Conservation (phyloP, 2,888 invertebrate species). For the Rhagophthalmus giganteus region DNA sequence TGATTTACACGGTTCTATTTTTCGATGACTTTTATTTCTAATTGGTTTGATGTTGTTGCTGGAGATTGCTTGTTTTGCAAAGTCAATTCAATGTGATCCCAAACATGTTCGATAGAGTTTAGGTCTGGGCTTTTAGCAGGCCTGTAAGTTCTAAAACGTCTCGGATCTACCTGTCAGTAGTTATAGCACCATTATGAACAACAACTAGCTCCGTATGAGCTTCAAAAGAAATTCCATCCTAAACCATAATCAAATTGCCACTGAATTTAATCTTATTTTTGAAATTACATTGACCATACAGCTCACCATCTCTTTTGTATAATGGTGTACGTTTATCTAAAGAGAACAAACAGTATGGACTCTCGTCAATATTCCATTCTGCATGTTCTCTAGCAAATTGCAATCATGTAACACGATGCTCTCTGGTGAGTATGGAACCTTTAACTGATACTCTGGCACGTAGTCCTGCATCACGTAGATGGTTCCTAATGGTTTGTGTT, state of each 20-base stretch:
- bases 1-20: not conserved
- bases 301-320: not conserved
- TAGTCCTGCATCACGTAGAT: not conserved
- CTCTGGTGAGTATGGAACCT: not conserved
- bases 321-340: not conserved
- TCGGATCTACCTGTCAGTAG: too few relatives aligned
- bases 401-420: not conserved
- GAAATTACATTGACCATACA: not conserved
- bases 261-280: not conserved
- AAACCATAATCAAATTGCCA: not conserved
- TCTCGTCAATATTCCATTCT: not conserved
- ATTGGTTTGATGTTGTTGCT: not conserved
- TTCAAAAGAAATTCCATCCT: not conserved
- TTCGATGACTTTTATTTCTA: not conserved
- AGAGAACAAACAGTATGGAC: not conserved
- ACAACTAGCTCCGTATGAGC: not conserved
- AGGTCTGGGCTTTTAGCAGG: not conserved
- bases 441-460: not conserved
- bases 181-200: too few relatives aligned
- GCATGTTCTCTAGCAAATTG: not conserved
- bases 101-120: not conserved
- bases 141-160: too few relatives aligned
- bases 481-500: not conserved
- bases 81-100: not conserved
- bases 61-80: not conserved